Percentiles rank a stretch among this genome's conserved stretches.
Conservation (phyloP, 2,113 vertebrate species). For the Dascyllus trimaculatus region DNA sequence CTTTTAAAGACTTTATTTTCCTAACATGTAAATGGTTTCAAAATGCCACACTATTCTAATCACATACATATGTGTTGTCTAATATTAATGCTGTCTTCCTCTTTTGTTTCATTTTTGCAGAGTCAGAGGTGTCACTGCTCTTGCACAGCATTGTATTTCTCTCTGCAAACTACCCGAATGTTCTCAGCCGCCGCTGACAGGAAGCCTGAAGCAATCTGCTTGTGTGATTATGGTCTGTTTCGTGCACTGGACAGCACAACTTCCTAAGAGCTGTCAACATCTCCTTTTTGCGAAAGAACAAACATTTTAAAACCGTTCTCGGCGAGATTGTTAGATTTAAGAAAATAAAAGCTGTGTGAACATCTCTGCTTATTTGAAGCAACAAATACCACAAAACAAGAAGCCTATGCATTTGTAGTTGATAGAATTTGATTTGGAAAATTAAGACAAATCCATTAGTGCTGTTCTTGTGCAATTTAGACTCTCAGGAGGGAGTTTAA, state of each 20-base stretch:
- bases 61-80: neutral
- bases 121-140: constrained; percentile 90
- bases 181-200: constrained; percentile 51
- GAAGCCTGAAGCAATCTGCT: constrained; percentile 33
- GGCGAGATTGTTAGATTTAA: constrained; percentile 3
- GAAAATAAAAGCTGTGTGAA: neutral
- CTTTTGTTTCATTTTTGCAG: constrained; percentile 77
- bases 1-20: neutral
- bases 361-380: neutral
- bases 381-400: neutral
- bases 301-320: constrained; percentile 1
- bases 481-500: neutral
- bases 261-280: constrained; percentile 39
- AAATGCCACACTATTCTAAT: neutral
- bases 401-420: neutral
- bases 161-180: constrained; percentile 86
- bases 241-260: neutral
- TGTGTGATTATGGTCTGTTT: neutral
- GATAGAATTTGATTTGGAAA: neutral
- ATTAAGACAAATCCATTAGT: neutral
- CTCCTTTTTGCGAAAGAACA: constrained; percentile 4
- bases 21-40: neutral
- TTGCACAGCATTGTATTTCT: constrained; percentile 92
- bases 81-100: neutral
- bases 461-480: constrained; percentile 4